Base-by-base conservation (phyloP, 2,797 vertebrate species). In the Sebastiscus tertius region DNA sequence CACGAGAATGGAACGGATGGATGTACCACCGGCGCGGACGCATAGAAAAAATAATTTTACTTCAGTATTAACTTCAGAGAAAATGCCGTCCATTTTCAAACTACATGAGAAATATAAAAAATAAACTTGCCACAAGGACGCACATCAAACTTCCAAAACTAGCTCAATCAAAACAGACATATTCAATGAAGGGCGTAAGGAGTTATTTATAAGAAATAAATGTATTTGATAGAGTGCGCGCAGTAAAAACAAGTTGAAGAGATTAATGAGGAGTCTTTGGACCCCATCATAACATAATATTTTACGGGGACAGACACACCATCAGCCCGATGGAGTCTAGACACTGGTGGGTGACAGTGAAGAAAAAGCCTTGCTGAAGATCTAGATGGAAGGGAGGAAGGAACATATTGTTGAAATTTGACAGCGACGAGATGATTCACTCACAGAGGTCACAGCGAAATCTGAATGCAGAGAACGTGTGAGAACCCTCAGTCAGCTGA, bases 191-290 rank as follows among this genome's bases (percentile, higher is more conserved):
- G 46, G 61, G 29, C 3, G 16, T 27, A 6, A 55, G 7, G 42
- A 61, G 68, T 68, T 82, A 69, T 62, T 55, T 26, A 61, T 55
- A 33, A 55, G 26, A 24, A 56, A 68, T 75, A 46, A 34, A 58
- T 59, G 52, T 56, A 59, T 76, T 59, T 59, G 29, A 65, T 33
- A 8, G 13, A 42, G 33, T 72, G 26, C 2, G 62, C 13, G 16
- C 62, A 67, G 20, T 67, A 27, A 61, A 61, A 61, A 60, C 6
- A 56, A 59, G 33, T 46, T 59, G 8, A n/a, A 13, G 62, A 64
- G 70, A 79, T 66, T 55, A 33, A 75, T 29, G 77, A 54, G 8
- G 24, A 55, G 63, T 79, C 49, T 54, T 76, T 49, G 20, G 33
- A 65, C 12, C 4, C 6, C 36, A 2, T 66, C 5, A 36, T 75